phyloP scores from a whole-genome alignment of 2,797 vertebrate species.

The Dendrocincla tyrannina region DNA sequence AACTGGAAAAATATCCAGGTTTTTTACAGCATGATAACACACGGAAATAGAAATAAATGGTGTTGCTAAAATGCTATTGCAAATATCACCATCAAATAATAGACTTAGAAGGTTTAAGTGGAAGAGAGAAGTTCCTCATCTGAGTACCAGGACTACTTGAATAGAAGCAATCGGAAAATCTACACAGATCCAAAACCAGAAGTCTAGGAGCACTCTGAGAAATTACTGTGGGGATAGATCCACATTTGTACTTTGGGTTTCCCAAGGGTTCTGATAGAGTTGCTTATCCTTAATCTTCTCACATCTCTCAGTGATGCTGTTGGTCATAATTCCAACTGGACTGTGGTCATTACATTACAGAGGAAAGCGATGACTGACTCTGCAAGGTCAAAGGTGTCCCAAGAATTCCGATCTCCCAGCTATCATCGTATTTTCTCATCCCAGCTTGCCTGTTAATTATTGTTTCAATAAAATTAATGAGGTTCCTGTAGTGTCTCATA shows the following conservation, averaged over 20 bases:
- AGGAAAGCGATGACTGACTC: neutral
- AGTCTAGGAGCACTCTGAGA: neutral
- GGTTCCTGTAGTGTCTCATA: neutral
- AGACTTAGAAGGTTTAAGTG: neutral
- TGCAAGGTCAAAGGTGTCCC: neutral
- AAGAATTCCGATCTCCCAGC: neutral
- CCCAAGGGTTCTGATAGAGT: neutral
- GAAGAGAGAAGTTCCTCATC: neutral
- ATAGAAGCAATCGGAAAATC: neutral
- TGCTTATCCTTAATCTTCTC: neutral
- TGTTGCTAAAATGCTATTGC: neutral
- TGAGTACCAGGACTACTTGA: neutral
- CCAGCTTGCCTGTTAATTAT: neutral
- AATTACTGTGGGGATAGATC: neutral
- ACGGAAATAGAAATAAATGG: neutral
- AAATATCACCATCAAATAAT: neutral
- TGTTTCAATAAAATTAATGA: neutral
- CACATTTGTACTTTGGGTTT: neutral
- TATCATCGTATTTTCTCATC: neutral
- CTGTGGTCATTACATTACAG: neutral
- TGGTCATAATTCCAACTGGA: neutral
- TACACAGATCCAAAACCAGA: neutral
- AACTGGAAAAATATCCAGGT: neutral
- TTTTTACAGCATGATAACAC: neutral
- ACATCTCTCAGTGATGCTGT: neutral